Base-by-base conservation (phyloP, 1,140 invertebrate genomes). In the Chlorops oryzae region DNA sequence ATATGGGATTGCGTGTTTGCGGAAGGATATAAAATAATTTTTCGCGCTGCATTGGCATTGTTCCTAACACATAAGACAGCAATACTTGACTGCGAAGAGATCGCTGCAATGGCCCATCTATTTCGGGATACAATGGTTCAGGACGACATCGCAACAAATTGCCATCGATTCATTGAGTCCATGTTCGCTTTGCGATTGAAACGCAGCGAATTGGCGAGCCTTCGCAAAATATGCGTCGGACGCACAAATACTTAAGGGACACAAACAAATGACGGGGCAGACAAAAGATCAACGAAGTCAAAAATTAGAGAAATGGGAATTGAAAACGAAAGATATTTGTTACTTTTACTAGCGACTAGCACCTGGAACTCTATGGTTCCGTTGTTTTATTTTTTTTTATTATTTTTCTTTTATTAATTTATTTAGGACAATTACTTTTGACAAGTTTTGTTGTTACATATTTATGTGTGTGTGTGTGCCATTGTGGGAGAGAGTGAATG, bases 1-100 rank as follows among this genome's bases (percentile, higher is more conserved):
- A 87, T 96, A 67, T 95, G 93, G 93, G 94, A 98, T 72, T 94
- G 91, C 62, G 75, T 97, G 35, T 94, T 97, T 73, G 87, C 90
- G 57, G 93, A 96, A 75, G 93, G 94, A 18, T 87, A 85, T 32
- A 96, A 93, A 71, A 79, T 88, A 51, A 70, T 93, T 22, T 87
- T 92, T 59, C 78, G 89, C 47, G 90, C 90, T 21, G 84, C 84
- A 39, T 63, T 93, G 39, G 84, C 87, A 23, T 74, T 93, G 49
- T 82, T 93, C 27, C 79, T 81, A 58, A 72, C 81, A 47, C 84
- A 90, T 59, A 78, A 76, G 61, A 74, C 78, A 5, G 77, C 78
- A 51, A 78, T 92, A 48, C 64, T 89, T 44, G 75, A 74, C 24
- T 84, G 82, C 56, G 77, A 79, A 49, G 85, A 88, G 58, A 85